These are phyloP conservation scores for Crepidodera aurea DNA, from an alignment of 2,888 invertebrate genomes.

Conservation along the genomic window DNA sequence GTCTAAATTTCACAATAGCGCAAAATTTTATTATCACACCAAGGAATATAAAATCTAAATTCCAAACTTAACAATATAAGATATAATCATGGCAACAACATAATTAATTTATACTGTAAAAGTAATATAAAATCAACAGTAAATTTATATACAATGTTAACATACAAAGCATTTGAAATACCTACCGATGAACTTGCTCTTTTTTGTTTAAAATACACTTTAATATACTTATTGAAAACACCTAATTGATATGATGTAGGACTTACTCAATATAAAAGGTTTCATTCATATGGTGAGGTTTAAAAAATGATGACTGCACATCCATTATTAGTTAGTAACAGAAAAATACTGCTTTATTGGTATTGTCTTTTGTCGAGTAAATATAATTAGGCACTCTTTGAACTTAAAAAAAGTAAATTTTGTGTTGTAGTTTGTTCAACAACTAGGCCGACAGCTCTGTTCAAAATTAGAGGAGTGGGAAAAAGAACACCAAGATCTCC, in stretches of 20 bases:
- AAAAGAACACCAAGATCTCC: too few species aligned
- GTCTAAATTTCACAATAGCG: neutral
- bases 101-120: neutral
- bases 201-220: neutral
- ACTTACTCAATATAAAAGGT: conserved; percentile 10
- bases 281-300: conserved; percentile 5
- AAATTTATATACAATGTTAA: neutral
- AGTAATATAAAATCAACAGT: neutral
- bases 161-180: neutral
- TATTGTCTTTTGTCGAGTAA: neutral
- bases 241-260: conserved; percentile 32
- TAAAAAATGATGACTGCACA: neutral
- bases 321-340: too few species aligned
- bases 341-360: too few species aligned
- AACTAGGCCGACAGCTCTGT: too few species aligned
- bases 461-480: too few species aligned
- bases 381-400: too few species aligned
- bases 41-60: neutral
- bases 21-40: neutral
- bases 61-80: neutral
- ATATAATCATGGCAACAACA: neutral
- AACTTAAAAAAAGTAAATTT: too few species aligned
- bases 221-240: conserved; percentile 27
- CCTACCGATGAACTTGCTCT: conserved; percentile 3
- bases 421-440: too few species aligned